Percentiles rank a stretch among this genome's conserved stretches.
Evolutionary conservation across 2,113 vertebrate species (phyloP).

Genomic region (Sardina pilchardus): DNA sequence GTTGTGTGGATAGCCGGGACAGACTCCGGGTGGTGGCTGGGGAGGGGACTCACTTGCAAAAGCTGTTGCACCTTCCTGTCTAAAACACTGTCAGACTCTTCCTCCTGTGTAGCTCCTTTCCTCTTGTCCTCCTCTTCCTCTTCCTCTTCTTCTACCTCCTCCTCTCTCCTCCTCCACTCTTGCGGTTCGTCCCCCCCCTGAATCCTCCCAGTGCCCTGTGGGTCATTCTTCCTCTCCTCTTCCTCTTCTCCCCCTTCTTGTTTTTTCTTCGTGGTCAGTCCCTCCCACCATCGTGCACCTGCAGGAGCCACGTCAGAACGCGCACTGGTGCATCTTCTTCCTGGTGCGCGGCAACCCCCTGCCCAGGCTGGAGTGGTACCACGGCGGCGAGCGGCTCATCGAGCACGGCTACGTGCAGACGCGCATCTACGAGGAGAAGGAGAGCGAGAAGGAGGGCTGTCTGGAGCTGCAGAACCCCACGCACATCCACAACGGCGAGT

Average conservation of each 20-base stretch:
- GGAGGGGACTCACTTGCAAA: neutral
- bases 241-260: conserved; percentile 52
- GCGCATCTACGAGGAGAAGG: conserved; percentile 83
- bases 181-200: conserved; percentile 15
- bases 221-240: conserved; percentile 48
- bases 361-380: conserved; percentile 89
- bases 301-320: conserved; percentile 80
- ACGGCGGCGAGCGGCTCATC: conserved; percentile 76
- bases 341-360: conserved; percentile 93
- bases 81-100: conserved; percentile 40
- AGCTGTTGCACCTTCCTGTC: neutral
- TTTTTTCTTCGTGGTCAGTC: conserved; percentile 79
- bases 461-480: conserved; percentile 93
- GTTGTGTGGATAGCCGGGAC: neutral
- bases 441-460: conserved; percentile 93
- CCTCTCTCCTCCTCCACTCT: neutral
- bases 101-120: conserved; percentile 42
- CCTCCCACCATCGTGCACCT: conserved; percentile 89
- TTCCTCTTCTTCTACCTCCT: conserved; percentile 2
- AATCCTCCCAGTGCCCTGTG: neutral
- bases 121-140: conserved; percentile 39
- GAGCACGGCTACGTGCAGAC: conserved; percentile 91
- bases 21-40: neutral
- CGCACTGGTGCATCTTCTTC: conserved; percentile 99
- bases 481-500: conserved; percentile 93